A percentile compares a stretch with the other conserved stretches of the same genome.
Conservation (phyloP, 2,888 invertebrate species). For the Standfussiana lucernea region DNA sequence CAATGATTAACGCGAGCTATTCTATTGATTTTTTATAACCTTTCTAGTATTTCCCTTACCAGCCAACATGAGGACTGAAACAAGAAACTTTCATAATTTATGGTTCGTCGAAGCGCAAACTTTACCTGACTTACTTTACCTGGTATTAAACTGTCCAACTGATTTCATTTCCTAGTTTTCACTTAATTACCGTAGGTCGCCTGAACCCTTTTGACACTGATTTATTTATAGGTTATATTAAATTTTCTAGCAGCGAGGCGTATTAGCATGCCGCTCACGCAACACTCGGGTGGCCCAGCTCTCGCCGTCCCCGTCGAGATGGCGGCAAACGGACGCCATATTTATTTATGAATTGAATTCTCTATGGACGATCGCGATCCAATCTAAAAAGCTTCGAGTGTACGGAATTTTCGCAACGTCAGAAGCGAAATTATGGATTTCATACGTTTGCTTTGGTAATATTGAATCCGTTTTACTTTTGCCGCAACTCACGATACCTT, state of each 20-base stretch:
- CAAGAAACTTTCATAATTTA: conserved; percentile 44
- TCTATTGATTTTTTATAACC: conserved; percentile 50
- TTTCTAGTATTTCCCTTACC: conserved; percentile 1
- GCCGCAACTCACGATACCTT: conserved; percentile 23
- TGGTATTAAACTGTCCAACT: conserved; percentile 34
- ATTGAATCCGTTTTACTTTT: conserved; percentile 39
- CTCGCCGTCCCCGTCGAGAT: conserved; percentile 69
- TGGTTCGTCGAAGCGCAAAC: conserved; percentile 42
- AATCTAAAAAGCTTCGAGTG: conserved; percentile 73
- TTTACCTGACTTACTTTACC: conserved; percentile 33
- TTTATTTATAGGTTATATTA: conserved; percentile 62
- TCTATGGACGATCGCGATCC: conserved; percentile 73
- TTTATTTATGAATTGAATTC: conserved; percentile 81
- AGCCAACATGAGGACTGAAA: conserved; percentile 13
- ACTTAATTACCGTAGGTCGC: conserved; percentile 44
- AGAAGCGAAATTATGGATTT: conserved; percentile 58
- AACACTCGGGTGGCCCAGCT: conserved; percentile 63
- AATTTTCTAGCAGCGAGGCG: conserved; percentile 55
- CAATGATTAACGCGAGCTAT: conserved; percentile 11
- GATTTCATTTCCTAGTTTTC: conserved; percentile 50
- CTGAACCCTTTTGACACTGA: conserved; percentile 57
- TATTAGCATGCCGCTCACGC: conserved; percentile 77
- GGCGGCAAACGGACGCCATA: conserved; percentile 75
- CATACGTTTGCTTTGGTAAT: conserved; percentile 42
- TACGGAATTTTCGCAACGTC: conserved; percentile 63